Evolutionary conservation across 2,888 invertebrate species (phyloP), one percentile per base, ranked within the genome.

Genomic region (Syritta pipiens): DNA sequence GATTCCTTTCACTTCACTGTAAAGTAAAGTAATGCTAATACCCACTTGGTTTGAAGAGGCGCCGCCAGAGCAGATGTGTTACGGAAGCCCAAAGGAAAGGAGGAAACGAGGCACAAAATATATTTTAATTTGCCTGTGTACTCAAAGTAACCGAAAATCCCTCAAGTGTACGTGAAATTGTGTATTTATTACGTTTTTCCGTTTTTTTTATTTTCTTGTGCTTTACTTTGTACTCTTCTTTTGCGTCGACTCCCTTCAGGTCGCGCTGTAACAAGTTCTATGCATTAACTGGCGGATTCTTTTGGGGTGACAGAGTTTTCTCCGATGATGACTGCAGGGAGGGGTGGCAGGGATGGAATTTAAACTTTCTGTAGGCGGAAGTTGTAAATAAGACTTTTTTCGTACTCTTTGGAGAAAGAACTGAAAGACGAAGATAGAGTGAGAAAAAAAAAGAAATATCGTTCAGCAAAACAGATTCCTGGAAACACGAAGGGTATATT

Each of bases 111-210:
- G 53, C 65, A 32, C 60, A 51, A 48, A 28, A 63, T 59, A 71
- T 76, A 76, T 72, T 77, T 72, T 77, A 77, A 77, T 77, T 77
- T 72, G 72, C 72, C 60, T 67, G 65, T 55, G 72, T 57, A 53
- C 72, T 72, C 77, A 55, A 71, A 72, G 71, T 59, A 77, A 77
- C 72, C 77, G 65, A 77, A 77, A 77, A 72, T 77, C 77, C 60
- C 72, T 67, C 59, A 77, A 77, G 72, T 71, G 72, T 65, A 77
- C 77, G 77, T 77, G 72, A 77, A 72, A 72, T 72, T 77, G 72
- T 77, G 77, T 77, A 77, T 77, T 77, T 77, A 77, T 77, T 77
- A 72, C 71, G 19, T 72, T 76, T 77, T 76, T 65, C 68, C 30
- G 14, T 72, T 26, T 51, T 19, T 22, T 26, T 42, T n/a, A 19